Evolutionary conservation across 2,797 vertebrate species (phyloP).

Genomic region (Calcarius lapponicus): DNA sequence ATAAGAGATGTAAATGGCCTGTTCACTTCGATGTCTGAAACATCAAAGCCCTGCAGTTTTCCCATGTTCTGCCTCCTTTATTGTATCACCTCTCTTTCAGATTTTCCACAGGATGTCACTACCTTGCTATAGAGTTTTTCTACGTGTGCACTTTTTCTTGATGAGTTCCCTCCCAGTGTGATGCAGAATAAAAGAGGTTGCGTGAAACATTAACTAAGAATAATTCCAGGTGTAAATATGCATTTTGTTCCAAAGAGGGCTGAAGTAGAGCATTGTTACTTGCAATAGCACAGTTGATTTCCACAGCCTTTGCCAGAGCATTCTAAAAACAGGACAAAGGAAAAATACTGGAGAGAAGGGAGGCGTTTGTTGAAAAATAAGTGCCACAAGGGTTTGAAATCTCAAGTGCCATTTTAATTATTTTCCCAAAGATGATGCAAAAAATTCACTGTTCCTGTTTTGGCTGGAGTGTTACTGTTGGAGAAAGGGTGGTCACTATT

Average conservation of each 20-base stretch:
- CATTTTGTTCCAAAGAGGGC: not conserved
- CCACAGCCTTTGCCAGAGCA: not conserved
- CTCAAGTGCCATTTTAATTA: not conserved
- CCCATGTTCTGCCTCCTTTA: not conserved
- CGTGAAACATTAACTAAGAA: not conserved
- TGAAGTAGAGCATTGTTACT: not conserved
- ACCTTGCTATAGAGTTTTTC: not conserved
- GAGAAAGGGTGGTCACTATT: not conserved
- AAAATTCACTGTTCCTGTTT: not conserved
- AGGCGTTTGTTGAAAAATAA: not conserved
- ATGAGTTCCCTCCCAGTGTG: not conserved
- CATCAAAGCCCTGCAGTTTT: not conserved
- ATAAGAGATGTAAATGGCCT: not conserved
- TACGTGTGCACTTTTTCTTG: not conserved
- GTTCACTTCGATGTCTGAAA: not conserved
- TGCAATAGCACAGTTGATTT: not conserved
- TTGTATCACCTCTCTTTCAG: not conserved
- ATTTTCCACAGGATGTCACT: not conserved
- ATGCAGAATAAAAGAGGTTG: not conserved
- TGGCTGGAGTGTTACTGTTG: not conserved
- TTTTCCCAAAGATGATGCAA: not conserved
- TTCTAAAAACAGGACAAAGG: not conserved
- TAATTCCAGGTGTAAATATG: not conserved
- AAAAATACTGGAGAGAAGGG: not conserved
- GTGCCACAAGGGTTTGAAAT: not conserved